Conservation (phyloP, 2,888 invertebrate species). For the Alsophila aescularia region DNA sequence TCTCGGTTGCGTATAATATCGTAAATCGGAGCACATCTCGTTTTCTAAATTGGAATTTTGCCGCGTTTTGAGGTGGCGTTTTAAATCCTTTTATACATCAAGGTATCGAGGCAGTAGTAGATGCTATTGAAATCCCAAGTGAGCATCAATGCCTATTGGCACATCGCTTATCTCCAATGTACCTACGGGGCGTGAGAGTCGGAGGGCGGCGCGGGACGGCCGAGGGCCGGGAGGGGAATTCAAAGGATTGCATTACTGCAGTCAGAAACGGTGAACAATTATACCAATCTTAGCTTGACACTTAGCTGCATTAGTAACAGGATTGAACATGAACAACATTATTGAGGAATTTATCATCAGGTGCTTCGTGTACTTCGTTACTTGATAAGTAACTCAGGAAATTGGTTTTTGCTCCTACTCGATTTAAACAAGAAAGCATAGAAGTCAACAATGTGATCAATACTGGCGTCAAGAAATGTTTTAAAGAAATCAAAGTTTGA, state of each 20-base stretch:
- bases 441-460: conserved; percentile 11
- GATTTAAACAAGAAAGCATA: conserved; percentile 1
- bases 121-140: conserved; percentile 77
- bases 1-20: conserved; percentile 27
- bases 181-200: conserved; percentile 60
- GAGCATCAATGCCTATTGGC: conserved; percentile 82
- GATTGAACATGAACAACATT: neutral
- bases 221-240: conserved; percentile 46
- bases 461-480: conserved; percentile 19
- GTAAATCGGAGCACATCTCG: conserved; percentile 43
- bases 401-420: too few species aligned
- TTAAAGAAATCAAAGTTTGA: conserved; percentile 28
- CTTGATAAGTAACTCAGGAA: too few species aligned
- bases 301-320: conserved; percentile 11
- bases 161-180: conserved; percentile 78
- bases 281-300: conserved; percentile 41
- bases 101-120: conserved; percentile 70
- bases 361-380: too few species aligned
- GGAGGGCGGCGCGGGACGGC: conserved; percentile 45
- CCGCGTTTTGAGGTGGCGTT: conserved; percentile 61
- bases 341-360: neutral
- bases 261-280: conserved; percentile 50
- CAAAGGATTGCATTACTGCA: conserved; percentile 70
- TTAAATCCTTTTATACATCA: conserved; percentile 76
- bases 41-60: conserved; percentile 61